Conservation (phyloP, 2,797 vertebrate genomes). For the Acanthurus lineatus region DNA sequence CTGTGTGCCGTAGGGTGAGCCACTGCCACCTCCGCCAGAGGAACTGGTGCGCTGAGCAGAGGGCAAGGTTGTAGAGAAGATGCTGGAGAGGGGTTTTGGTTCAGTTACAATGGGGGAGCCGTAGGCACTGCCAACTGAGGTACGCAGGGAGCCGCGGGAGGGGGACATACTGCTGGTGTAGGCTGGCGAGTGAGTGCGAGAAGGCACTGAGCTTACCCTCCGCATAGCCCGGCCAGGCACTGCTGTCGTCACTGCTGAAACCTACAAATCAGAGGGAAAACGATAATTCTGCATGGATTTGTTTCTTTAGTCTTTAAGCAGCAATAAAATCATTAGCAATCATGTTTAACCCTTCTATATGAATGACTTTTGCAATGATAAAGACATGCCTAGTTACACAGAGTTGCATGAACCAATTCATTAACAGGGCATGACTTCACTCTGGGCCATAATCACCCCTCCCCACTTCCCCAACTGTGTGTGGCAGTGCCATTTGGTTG, state of each 20-base stretch:
- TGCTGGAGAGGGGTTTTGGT: slow-evolving; percentile 87
- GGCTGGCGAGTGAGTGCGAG: slow-evolving; percentile 94
- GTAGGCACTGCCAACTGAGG: slow-evolving; percentile 89
- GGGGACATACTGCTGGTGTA: slow-evolving; percentile 91
- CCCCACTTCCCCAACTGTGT: slow-evolving; percentile 25
- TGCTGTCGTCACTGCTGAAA: slow-evolving; percentile 73
- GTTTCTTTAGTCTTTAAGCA: slow-evolving; percentile 8
- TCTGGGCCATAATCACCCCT: slow-evolving; percentile 45
- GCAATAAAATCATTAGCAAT: slow-evolving; percentile 25
- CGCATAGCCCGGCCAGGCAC: slow-evolving; percentile 90
- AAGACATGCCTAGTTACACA: slow-evolving; percentile 32
- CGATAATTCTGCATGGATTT: slow-evolving; percentile 3
- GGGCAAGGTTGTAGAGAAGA: slow-evolving; percentile 92
- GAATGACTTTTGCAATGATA: slow-evolving; percentile 22
- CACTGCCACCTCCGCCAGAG: slow-evolving; percentile 28
- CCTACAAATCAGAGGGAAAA: slow-evolving; percentile 76
- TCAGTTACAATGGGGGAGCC: slow-evolving; percentile 91
- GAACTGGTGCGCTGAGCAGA: slow-evolving; percentile 82
- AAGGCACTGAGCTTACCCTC: slow-evolving; percentile 95
- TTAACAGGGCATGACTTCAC: slow-evolving; percentile 48
- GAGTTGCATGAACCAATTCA: slow-evolving; percentile 49
- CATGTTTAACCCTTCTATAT: slow-evolving; percentile 6
- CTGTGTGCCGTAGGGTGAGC: slow-evolving; percentile 88
- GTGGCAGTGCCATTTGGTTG: slow-evolving; percentile 63
- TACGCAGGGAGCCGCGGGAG: slow-evolving; percentile 92